Evolutionary conservation across 1,140 invertebrate genomes (phyloP), one percentile per base, ranked within the genome.

Genomic region (Drosophila melanogaster): DNA sequence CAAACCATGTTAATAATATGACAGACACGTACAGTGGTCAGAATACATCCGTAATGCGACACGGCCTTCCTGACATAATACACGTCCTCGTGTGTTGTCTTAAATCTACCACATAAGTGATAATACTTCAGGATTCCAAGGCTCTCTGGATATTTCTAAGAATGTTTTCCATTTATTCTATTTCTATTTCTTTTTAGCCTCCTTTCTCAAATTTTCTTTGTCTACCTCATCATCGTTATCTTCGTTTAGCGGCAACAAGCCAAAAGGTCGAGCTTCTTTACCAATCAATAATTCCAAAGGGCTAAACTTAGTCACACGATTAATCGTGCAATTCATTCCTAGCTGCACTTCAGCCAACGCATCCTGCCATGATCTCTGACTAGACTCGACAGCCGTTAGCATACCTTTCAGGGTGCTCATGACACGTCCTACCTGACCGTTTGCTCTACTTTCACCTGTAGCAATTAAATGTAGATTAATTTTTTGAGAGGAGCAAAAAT

Each of bases 401-500:
- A 40, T 40, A 40, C 38, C 6, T 40, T 40, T 40, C 5, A 40
- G n/a, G 4, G n/a, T 15, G 15, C 38, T 40, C 38, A 14, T 40
- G 12, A 40, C 38, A 2, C 38, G 38, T n/a, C 15, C 38, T 14
- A 40, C 38, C 38, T 40, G 38, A 40, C 38, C 38, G n/a, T 15
- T 40, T 14, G 38, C 38, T n/a, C 38, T 15, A 15, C 38, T 40
- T n/a, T 4, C 14, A 40, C 38, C 38, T 0, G 38, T 15, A n/a
- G 38, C 38, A 40, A 37, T 37, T 37, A 37, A 37, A 37, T 37
- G 35, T 14, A 14, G 14, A 37, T 57, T 57, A 35, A 46, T 57
- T 40, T 57, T 57, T 7, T 60, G 57, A 26, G 46, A 50, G 19
- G 41, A 17, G 44, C 44, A 49, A 50, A 60, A 50, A 12, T 60